Base-by-base conservation (phyloP, 2,888 invertebrate genomes). In the Quadroppia sp. region DNA sequence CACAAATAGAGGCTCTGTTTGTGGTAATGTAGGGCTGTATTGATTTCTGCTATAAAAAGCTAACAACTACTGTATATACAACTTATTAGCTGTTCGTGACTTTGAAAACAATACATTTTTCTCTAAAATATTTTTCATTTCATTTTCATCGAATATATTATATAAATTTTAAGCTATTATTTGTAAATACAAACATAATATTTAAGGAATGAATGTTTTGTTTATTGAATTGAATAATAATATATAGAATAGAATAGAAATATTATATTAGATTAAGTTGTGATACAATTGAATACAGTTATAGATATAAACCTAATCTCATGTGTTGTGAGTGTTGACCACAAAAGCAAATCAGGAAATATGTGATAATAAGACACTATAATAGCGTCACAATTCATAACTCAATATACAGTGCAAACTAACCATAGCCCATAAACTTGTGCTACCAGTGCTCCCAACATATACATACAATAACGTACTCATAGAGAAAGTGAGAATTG, bases 331-430 rank as follows among this genome's bases (percentile, higher is more conserved):
- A 53, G 32, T 61, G 4, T 32, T 32, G 61, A 7, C 30, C 61
- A 61, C 61, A 61, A 61, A 61, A 61, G 61, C 61, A 61, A 61
- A 61, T 61, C 61, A 30, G 32, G 32, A 61, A 61, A 61, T 61
- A 61, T 30, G 30, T 59, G 17, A 59, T 30, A 59, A 59, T 59
- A 30, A 61, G 32, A 61, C 61, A 61, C 61, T 32, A 61, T 61
- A 61, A 36, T 36, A 61, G 11, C 7, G 36, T 4, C 20, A 61
- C 15, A 36, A 23, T 23, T 53, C 23, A 53, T 15, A 15, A 7
- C 23, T 20, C 53, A 11, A 53, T 23, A 25, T 11, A 53, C 11
- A 9, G 28, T 53, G 53, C 53, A 23, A 53, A 45, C 45, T 45
- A 45, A 45, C 45, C 45, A 45, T 45, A 45, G 15, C 45, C 45